Base-by-base conservation (phyloP, 2,888 invertebrate genomes). In the Leptinotarsa rubiginosa region DNA sequence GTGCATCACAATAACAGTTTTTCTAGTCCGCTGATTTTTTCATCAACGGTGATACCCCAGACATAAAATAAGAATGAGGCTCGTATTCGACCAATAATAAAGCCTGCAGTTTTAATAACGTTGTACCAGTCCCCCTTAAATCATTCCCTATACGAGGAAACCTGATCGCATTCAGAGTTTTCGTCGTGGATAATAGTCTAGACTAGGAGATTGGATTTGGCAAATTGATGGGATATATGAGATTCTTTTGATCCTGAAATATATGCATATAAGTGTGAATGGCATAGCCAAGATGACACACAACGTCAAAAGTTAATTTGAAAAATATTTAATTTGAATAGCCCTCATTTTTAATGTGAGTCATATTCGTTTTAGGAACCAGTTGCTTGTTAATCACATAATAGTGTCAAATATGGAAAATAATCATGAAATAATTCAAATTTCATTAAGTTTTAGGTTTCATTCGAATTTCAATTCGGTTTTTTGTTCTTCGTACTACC, bases 21-120 rank as follows among this genome's bases (percentile, higher is more conserved):
- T 75, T 75, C 70, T 73, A 68, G 73, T 73, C 54, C 67, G 69
- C 62, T 65, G 75, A 52, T 41, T 75, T 75, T 75, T 75, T 75
- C 75, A 75, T 75, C 75, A 75, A 67, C 70, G 70, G 31, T 73
- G 72, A 75, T 75, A 75, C 75, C 70, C 64, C 70, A 73, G 75
- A 73, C 75, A 70, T 67, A 72, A 73, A 75, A 75, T 72, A 73
- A 75, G 72, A 70, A 72, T 67, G 64, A 70, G 66, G 50, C 64
- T 65, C 72, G 64, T 72, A 75, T 72, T 70, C 54, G 64, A 66
- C 72, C 75, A 75, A 75, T 75, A 64, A 75, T 75, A 72, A 65
- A 70, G 73, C 62, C 67, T 72, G 70, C 67, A 70, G 71, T 75
- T 75, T 75, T 70, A 73, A 75, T 75, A 75, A 75, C 70, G 54